Evolutionary conservation across 2,113 vertebrate species (phyloP).

Genomic region (Pongo pygmaeus): DNA sequence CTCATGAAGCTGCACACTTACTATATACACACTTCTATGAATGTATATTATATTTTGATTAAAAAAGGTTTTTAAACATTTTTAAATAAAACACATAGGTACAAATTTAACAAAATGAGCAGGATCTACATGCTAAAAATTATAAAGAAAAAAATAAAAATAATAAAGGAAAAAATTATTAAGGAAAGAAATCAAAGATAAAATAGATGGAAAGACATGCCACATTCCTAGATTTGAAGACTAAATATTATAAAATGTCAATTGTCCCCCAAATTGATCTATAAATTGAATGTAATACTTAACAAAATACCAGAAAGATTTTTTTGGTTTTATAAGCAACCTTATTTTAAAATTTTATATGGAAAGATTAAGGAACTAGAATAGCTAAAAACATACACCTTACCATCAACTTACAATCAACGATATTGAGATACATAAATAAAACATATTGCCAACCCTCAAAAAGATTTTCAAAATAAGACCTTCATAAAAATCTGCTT

Average conservation of each 20-base stretch:
- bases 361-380: background rate
- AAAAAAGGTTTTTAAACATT: conserved; percentile 2
- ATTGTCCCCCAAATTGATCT: background rate
- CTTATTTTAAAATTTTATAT: background rate
- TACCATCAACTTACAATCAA: conserved; percentile 22
- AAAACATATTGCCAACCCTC: conserved; percentile 26
- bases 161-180: background rate
- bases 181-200: background rate
- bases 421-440: background rate
- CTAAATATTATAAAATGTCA: conserved; percentile 14
- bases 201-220: background rate
- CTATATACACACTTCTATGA: background rate
- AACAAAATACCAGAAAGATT: background rate
- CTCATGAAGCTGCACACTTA: background rate
- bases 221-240: background rate
- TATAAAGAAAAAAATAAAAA: background rate
- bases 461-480: conserved; percentile 34
- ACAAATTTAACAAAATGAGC: background rate
- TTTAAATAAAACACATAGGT: background rate
- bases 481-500: background rate
- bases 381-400: conserved; percentile 4
- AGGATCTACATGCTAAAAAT: conserved; percentile 36
- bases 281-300: background rate
- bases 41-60: background rate
- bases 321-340: background rate